Evolutionary conservation across 1,140 invertebrate species (phyloP).

Genomic region (Proales similis): DNA sequence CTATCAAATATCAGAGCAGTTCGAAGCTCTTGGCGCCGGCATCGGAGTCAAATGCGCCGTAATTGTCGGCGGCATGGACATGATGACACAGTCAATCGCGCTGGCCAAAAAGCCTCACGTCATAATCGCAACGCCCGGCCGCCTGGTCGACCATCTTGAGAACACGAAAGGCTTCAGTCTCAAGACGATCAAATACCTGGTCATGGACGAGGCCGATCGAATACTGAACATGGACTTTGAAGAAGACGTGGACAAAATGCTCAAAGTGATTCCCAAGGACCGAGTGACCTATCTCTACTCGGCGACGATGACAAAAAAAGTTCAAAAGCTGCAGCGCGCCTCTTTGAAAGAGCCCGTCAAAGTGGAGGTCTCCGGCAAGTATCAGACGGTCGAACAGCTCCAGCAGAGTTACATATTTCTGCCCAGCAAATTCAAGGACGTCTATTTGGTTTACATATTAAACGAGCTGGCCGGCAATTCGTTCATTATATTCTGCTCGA

Average conservation of each 20-base stretch:
- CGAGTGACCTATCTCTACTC: slow-evolving; percentile 82
- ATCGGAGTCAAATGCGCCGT: slow-evolving; percentile 83
- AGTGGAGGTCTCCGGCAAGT: slow-evolving; percentile 90
- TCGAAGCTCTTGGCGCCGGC: slow-evolving; percentile 63
- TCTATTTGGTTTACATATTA: slow-evolving; percentile 88
- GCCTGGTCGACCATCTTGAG: slow-evolving; percentile 79
- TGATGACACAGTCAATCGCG: slow-evolving; percentile 80
- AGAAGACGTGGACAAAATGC: slow-evolving; percentile 87
- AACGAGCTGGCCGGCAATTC: slow-evolving; percentile 92
- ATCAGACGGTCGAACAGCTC: slow-evolving; percentile 92
- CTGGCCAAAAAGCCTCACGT: slow-evolving; percentile 91
- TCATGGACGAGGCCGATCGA: slow-evolving; percentile 90
- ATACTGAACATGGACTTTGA: slow-evolving; percentile 95
- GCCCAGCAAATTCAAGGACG: slow-evolving; percentile 92
- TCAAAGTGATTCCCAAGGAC: slow-evolving; percentile 80
- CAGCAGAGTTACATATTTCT: slow-evolving; percentile 92
- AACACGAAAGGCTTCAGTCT: slow-evolving; percentile 89
- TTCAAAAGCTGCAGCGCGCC: slow-evolving; percentile 82
- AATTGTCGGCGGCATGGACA: slow-evolving; percentile 95
- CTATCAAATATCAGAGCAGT: slow-evolving; percentile 90
- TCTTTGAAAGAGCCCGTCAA: slow-evolving; percentile 80
- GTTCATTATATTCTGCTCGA: slow-evolving; percentile 92
- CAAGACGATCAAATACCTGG: slow-evolving; percentile 75
- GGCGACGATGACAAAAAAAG: slow-evolving; percentile 95
- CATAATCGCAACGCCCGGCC: slow-evolving; percentile 79